Evolutionary conservation across 1,140 invertebrate species (phyloP).

Genomic region (Drosophila auraria): DNA sequence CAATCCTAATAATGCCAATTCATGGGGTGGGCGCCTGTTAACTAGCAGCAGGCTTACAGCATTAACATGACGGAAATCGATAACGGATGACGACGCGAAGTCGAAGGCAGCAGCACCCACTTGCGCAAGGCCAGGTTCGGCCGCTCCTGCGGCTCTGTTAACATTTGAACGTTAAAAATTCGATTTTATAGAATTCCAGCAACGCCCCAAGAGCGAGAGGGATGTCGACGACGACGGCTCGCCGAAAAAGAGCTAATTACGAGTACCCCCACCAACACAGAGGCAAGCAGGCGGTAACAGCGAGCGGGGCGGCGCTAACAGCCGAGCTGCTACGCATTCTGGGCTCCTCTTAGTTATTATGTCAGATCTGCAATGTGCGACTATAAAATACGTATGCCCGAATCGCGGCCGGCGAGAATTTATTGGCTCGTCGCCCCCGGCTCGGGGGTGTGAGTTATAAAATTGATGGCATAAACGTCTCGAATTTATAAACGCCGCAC

Average conservation of each 20-base stretch:
- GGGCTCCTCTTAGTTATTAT: constrained; percentile 83
- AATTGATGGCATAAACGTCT: constrained; percentile 83
- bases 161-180: constrained; percentile 84
- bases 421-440: constrained; percentile 80
- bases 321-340: constrained; percentile 69
- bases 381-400: constrained; percentile 79
- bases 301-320: constrained; percentile 48
- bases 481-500: constrained; percentile 66
- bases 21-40: constrained; percentile 82
- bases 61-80: constrained; percentile 72
- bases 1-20: constrained; percentile 82
- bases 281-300: constrained; percentile 51
- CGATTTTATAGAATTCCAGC: constrained; percentile 84
- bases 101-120: constrained; percentile 17
- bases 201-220: constrained; percentile 66
- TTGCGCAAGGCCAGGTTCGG: constrained; percentile 14
- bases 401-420: constrained; percentile 72
- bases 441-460: constrained; percentile 78
- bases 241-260: constrained; percentile 24
- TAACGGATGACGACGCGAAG: constrained; percentile 28
- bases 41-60: constrained; percentile 69
- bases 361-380: constrained; percentile 84
- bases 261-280: constrained; percentile 10
- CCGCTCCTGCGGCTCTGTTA: constrained; percentile 72
- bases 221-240: constrained; percentile 4